These are phyloP conservation scores for Acrocephalus scirpaceus DNA, from an alignment of 2,797 vertebrate genomes.

Conservation along the genomic window DNA sequence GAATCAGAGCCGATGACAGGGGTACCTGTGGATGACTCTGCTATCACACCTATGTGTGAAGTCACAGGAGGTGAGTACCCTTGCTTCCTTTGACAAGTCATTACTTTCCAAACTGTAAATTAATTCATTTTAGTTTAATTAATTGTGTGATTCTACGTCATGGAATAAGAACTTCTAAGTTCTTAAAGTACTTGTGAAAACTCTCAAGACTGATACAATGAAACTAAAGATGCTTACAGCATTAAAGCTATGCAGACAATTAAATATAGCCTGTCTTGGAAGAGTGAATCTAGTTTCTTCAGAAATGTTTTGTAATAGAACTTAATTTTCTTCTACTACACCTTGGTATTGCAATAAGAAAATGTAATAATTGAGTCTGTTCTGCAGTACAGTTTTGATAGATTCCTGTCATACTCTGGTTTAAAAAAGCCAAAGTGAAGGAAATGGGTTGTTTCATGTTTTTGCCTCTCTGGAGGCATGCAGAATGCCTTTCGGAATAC, in stretches of 20 bases:
- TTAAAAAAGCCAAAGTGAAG: background rate
- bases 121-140: background rate
- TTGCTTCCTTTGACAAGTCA: background rate
- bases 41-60: conserved; percentile 97
- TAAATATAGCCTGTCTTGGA: background rate
- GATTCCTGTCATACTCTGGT: background rate
- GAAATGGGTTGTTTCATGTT: background rate
- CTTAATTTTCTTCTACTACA: background rate
- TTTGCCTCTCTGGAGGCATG: background rate
- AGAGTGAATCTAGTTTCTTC: background rate
- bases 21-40: conserved; percentile 90
- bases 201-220: background rate
- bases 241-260: background rate
- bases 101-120: background rate
- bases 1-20: conserved; percentile 88
- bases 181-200: background rate
- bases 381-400: background rate
- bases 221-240: background rate
- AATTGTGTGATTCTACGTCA: background rate
- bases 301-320: background rate
- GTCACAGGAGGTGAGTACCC: conserved; percentile 89
- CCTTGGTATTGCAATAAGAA: background rate
- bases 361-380: background rate
- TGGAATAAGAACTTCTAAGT: background rate
- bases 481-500: background rate